A percentile compares a stretch with the other conserved stretches of the same genome.
These are phyloP conservation scores for Epizoanthus stellaris DNA, from an alignment of 92 coral and sea anemone species.

Conservation along the genomic window DNA sequence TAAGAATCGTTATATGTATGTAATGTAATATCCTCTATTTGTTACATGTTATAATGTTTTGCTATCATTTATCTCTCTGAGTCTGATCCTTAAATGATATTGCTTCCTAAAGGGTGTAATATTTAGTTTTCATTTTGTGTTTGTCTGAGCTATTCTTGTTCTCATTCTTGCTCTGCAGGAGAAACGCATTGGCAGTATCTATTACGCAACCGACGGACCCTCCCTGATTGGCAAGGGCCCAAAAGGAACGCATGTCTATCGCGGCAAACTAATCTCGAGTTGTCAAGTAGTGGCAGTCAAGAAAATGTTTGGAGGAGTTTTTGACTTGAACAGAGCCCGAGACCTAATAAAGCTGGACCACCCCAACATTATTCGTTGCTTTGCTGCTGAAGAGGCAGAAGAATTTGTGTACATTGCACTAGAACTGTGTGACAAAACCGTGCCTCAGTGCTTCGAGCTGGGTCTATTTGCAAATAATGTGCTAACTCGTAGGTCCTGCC, in stretches of 20 bases:
- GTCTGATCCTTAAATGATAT: too few species aligned
- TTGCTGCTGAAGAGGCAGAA: constrained; percentile 21
- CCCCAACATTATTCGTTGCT: constrained; percentile 26
- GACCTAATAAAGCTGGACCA: constrained; percentile 13
- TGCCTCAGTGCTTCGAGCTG: not conserved
- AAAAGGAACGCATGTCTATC: constrained; percentile 21
- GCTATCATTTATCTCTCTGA: too few species aligned
- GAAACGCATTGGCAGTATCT: not conserved
- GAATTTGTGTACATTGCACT: constrained; percentile 35
- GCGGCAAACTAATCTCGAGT: constrained; percentile 3
- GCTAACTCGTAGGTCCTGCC: constrained; percentile 8
- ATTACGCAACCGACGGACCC: not conserved
- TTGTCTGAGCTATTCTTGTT: not conserved
- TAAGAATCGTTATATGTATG: too few species aligned
- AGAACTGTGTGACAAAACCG: constrained; percentile 35
- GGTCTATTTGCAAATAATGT: not conserved
- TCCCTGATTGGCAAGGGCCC: constrained; percentile 18
- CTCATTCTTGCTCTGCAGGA: not conserved
- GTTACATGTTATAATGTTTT: too few species aligned
- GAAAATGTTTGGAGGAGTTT: constrained; percentile 16
- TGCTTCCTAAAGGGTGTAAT: too few species aligned
- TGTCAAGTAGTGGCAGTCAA: constrained; percentile 38
- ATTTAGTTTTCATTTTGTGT: not conserved
- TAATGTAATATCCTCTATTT: too few species aligned
- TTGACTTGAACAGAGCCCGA: constrained; percentile 16